Evolutionary conservation across 2,113 vertebrate species (phyloP).

Genomic region (Lepidiolamprologus cunningtoni): DNA sequence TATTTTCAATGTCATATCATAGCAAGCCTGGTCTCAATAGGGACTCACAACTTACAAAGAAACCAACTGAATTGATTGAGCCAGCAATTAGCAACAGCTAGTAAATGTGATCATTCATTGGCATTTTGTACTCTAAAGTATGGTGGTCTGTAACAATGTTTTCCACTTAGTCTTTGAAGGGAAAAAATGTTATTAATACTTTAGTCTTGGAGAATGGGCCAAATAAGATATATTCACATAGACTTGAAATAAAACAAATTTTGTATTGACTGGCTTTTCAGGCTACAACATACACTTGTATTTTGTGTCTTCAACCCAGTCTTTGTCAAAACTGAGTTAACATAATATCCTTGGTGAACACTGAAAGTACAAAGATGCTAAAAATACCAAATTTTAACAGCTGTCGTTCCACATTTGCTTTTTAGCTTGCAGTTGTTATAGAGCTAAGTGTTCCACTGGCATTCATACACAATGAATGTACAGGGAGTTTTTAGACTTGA

Average conservation of each 20-base stretch:
- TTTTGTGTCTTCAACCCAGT: background rate
- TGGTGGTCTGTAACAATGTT: background rate
- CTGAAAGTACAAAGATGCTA: background rate
- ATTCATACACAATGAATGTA: background rate
- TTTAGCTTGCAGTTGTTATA: background rate
- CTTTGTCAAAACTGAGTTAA: background rate
- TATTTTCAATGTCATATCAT: constrained; percentile 36
- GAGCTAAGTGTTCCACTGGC: background rate
- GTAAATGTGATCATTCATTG: background rate
- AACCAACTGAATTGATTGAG: background rate
- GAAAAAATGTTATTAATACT: background rate
- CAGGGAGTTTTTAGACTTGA: background rate
- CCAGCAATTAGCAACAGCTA: background rate
- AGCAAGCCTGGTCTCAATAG: background rate
- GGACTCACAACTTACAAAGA: background rate
- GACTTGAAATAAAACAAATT: background rate
- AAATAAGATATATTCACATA: background rate
- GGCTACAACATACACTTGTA: background rate
- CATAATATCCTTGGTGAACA: background rate
- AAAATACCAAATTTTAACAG: background rate
- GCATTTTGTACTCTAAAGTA: background rate
- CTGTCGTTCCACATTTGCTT: background rate
- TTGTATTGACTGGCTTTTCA: background rate
- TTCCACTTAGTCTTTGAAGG: background rate
- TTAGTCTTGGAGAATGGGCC: background rate